Evolutionary conservation across 2,888 invertebrate species (phyloP), one percentile per base, ranked within the genome.

Genomic region (Danaus chrysippus): DNA sequence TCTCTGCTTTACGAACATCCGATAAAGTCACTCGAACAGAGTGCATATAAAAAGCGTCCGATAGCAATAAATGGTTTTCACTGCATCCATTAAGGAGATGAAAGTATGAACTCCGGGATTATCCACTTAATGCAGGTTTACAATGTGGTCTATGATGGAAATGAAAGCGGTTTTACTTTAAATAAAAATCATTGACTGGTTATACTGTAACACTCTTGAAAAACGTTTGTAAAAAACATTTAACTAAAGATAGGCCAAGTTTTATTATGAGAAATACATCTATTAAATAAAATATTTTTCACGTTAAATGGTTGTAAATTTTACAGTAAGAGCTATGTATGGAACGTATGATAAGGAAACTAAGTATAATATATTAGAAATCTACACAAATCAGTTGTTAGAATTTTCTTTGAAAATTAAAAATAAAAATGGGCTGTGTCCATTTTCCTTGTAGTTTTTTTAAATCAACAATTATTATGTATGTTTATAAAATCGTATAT

Each of bases 21-120:
- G 72, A 76, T 76, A 76, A 76, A 70, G 71, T 70, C 71, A 73
- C 72, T 77, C 71, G 68, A 73, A 74, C 70, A 71, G 71, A 81
- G 74, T 76, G 79, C 72, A 73, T 75, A 76, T 81, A 80, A 83
- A 81, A 80, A 76, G 70, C 73, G 73, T 77, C 76, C 74, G 73
- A 76, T 78, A 73, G 75, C 81, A 76, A 82, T 83, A 82, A 82
- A 84, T 80, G 81, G 79, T 76, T 82, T 83, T 81, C 79, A 76
- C 76, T 83, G 84, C 86, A 83, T 86, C 84, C 87, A 87, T 86
- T 87, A 86, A 78, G 77, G 75, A 83, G 84, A 87, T 88, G 86
- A 82, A 84, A 84, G 84, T 85, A 85, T 87, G 83, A 82, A 85
- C 82, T 81, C 76, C 67, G 67, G 83, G 84, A 88, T 87, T 87